These are phyloP conservation scores for Callionymus lyra DNA, from an alignment of 2,113 vertebrate genomes.

Conservation along the genomic window DNA sequence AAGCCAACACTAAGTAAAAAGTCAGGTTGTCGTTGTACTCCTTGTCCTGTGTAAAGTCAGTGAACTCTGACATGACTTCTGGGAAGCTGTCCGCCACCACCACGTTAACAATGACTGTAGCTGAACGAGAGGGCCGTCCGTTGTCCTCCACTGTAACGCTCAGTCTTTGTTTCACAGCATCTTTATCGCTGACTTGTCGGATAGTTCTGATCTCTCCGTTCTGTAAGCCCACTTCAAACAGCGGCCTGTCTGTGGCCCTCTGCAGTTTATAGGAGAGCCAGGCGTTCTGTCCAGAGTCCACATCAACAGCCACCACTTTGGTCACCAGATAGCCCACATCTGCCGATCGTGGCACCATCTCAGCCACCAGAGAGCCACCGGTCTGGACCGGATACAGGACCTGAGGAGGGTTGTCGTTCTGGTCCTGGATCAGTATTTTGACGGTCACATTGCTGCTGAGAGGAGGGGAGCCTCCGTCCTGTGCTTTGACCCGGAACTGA, in stretches of 20 bases:
- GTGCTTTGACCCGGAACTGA: slow-evolving; percentile 33
- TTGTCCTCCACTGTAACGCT: slow-evolving; percentile 11
- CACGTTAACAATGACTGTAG: slow-evolving; percentile 4
- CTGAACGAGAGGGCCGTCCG: slow-evolving; percentile 8
- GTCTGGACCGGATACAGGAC: slow-evolving; percentile 46
- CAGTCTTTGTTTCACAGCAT: slow-evolving; percentile 10
- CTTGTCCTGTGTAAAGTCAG: slow-evolving; percentile 1
- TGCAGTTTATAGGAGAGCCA: slow-evolving; percentile 1
- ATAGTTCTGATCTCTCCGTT: slow-evolving; percentile 57
- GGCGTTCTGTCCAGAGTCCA: slow-evolving; percentile 1
- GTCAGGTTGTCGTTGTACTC: slow-evolving; percentile 1
- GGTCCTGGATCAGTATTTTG: slow-evolving; percentile 34
- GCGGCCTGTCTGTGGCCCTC: slow-evolving; percentile 2
- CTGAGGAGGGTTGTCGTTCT: slow-evolving; percentile 21
- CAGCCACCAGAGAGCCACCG: slow-evolving; percentile 11
- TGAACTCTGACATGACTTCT: slow-evolving; percentile 9
- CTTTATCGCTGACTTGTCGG: slow-evolving; percentile 28
- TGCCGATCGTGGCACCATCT: slow-evolving; percentile 1
- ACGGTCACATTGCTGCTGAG: slow-evolving; percentile 37
- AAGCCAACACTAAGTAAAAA: slow-evolving; percentile 1
- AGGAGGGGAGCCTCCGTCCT: slow-evolving; percentile 47
- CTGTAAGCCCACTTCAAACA: slow-evolving; percentile 47
- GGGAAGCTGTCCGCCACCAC: slow-evolving; percentile 2
- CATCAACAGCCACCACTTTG: slow-evolving; percentile 1
- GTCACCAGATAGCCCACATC: slow-evolving; percentile 1